Percentiles rank a stretch among this genome's conserved stretches.
These are phyloP conservation scores for Brachylomia viminalis DNA, from an alignment of 2,888 invertebrate genomes.

Conservation along the genomic window DNA sequence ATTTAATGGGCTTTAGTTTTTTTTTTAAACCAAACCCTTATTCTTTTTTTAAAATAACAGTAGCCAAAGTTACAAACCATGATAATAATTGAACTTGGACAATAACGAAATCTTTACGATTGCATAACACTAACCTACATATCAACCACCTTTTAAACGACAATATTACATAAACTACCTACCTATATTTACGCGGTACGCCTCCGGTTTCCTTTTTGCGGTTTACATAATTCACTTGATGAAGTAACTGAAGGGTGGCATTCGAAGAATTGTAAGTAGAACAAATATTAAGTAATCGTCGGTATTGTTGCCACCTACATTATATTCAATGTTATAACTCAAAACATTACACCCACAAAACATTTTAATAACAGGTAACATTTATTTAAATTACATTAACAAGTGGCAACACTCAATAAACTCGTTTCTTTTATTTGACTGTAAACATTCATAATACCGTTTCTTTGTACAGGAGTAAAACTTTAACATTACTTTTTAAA, in stretches of 20 bases:
- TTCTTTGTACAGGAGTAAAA: constrained; percentile 20
- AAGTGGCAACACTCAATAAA: constrained; percentile 53
- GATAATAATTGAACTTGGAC: background rate
- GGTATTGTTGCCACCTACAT: background rate
- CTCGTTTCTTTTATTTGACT: constrained; percentile 42
- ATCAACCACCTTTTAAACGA: background rate
- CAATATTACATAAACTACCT: background rate
- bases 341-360: constrained; percentile 17
- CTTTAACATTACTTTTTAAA: constrained; percentile 36
- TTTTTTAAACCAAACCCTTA: no score
- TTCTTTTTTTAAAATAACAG: no score
- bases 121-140: background rate
- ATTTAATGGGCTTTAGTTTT: no score
- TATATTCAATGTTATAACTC: background rate
- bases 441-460: constrained; percentile 32
- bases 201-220: background rate
- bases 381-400: constrained; percentile 36
- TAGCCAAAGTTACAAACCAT: background rate
- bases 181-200: background rate
- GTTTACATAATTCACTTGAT: background rate
- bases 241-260: background rate
- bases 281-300: background rate
- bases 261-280: constrained; percentile 10
- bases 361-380: constrained; percentile 32
- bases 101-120: no score